Evolutionary conservation across 2,888 invertebrate genomes (phyloP), one percentile per base, ranked within the genome.

Genomic region (Tipula confusa): DNA sequence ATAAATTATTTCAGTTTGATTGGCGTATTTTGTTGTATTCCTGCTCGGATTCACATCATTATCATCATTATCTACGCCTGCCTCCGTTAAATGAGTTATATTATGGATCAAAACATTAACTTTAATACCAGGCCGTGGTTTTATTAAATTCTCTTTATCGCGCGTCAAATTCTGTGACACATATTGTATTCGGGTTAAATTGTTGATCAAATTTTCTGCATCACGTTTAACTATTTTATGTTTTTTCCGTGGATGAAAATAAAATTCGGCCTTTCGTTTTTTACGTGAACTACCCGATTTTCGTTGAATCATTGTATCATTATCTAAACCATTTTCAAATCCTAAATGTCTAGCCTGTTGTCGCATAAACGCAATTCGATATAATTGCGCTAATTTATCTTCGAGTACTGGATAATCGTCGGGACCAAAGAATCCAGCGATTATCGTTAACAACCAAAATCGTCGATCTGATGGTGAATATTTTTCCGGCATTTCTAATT

Each of bases 321-420:
- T 80, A 15, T 80, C 5, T 6, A 29, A n/a, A 3, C 29, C 9
- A 29, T 11, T 80, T 7, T 29, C 31, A 1, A 31, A 80, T 7
- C 96, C 96, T 83, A 96, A 91, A 88, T 96, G 96, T 84, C 92
- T 92, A 87, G 95, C 94, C 89, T 96, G 96, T 87, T 96, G 96
- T 86, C 95, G 94, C 84, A 94, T 92, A 88, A 96, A 96, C 7
- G 96, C 96, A 84, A 93, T 93, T 86, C 94, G 93, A 89, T 96
- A 96, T 33, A 96, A 90, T 86, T 93, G 92, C 1, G 95, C 95
- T 84, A 96, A 90, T 88, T 93, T 93, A 85, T 94, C 91, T 89
- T 95, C 95, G 79, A 96, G 90, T 87, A 94, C 93, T 82, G 93
- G 92, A 84, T 92, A 91, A 84, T 91, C 91, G 85, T 90, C 93